These are phyloP conservation scores for Synchiropus splendidus DNA, from an alignment of 2,113 vertebrate species.

Conservation along the genomic window DNA sequence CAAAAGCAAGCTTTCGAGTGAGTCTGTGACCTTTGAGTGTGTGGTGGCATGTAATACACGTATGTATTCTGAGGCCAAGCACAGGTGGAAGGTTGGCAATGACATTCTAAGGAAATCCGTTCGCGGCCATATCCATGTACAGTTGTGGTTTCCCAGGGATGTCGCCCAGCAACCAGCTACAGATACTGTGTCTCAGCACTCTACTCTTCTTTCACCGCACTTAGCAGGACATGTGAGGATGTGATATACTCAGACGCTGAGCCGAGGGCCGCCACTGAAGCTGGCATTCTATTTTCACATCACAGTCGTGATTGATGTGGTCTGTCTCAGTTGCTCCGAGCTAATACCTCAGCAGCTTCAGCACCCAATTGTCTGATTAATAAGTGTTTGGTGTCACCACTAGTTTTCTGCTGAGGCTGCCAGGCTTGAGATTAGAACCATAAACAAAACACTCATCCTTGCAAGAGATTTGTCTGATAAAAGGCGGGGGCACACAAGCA, in stretches of 20 bases:
- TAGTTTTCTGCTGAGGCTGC: too few relatives aligned
- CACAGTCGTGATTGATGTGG: constrained; percentile 28
- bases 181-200: constrained; percentile 27
- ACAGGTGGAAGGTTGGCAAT: constrained; percentile 47
- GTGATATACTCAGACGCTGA: constrained; percentile 19
- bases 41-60: too few relatives aligned
- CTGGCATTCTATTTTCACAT: constrained; percentile 46
- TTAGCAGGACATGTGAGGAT: constrained; percentile 31
- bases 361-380: constrained; percentile 33
- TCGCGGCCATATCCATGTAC: constrained; percentile 33
- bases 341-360: constrained; percentile 29
- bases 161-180: constrained; percentile 2
- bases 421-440: too few relatives aligned
- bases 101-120: constrained; percentile 21
- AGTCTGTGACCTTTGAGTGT: too few relatives aligned
- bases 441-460: not conserved
- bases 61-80: not conserved
- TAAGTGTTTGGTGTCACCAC: constrained; percentile 29
- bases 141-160: not conserved
- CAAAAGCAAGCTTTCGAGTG: too few relatives aligned
- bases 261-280: constrained; percentile 22
- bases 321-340: constrained; percentile 22
- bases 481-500: too few relatives aligned
- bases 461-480: too few relatives aligned
- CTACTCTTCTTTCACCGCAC: constrained; percentile 50